Percentiles rank a stretch among this genome's conserved stretches.
Conservation (phyloP, 2,797 vertebrate genomes). For the Myotis myotis region DNA sequence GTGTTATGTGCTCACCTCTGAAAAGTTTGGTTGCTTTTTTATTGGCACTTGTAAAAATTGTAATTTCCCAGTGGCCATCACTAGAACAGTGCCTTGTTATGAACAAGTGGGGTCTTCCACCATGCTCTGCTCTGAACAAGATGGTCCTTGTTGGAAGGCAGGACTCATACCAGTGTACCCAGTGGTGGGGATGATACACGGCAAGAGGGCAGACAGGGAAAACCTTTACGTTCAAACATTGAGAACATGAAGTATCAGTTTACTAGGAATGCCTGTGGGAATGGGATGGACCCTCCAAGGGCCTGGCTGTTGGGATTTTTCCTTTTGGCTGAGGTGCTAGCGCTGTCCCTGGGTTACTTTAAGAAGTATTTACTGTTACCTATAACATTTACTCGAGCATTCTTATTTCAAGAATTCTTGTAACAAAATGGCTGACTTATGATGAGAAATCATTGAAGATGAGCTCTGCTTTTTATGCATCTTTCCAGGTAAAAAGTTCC, state of each 20-base stretch:
- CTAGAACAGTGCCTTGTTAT: background rate
- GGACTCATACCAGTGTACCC: background rate
- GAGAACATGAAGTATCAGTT: background rate
- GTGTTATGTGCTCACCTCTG: background rate
- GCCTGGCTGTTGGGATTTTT: background rate
- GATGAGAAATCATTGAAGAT: background rate
- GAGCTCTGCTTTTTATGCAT: background rate
- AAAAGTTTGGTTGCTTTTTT: slow-evolving; percentile 34
- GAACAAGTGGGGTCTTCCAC: background rate
- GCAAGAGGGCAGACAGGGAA: background rate
- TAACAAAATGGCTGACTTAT: slow-evolving; percentile 1
- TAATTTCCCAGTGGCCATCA: background rate
- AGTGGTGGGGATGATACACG: background rate
- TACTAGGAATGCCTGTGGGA: background rate
- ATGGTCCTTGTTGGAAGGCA: background rate
- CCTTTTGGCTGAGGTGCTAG: background rate
- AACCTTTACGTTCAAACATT: background rate
- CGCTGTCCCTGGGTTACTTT: background rate
- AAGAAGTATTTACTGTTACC: background rate
- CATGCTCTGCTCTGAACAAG: background rate
- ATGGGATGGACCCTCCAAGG: background rate
- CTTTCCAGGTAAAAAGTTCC: background rate
- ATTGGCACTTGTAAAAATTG: background rate
- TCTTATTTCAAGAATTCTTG: background rate
- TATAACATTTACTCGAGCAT: background rate